phyloP scores from a whole-genome alignment of 2,113 vertebrate genomes.

The Calonectris borealis region DNA sequence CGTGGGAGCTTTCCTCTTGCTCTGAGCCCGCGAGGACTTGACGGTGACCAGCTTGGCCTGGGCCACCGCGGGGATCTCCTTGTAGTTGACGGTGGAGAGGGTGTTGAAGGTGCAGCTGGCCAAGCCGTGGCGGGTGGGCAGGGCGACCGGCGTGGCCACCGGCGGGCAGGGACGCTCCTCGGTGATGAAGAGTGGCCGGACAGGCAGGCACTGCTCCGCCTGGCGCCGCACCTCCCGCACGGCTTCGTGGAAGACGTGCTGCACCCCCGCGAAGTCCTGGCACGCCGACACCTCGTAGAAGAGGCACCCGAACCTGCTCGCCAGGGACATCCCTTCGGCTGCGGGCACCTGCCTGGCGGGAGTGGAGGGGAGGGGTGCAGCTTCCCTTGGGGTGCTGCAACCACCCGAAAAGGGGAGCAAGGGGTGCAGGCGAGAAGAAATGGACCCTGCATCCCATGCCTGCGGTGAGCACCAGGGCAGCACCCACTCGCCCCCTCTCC shows the following conservation, averaged over 20 bases:
- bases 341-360: slow-evolving; percentile 83
- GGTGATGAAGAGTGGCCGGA: slow-evolving; percentile 78
- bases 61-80: slow-evolving; percentile 87
- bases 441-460: accelerated
- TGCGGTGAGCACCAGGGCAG: neutral
- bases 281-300: slow-evolving; percentile 90
- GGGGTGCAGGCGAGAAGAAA: too few species aligned
- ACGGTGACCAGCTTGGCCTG: slow-evolving; percentile 91
- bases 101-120: slow-evolving; percentile 76
- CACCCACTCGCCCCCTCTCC: neutral
- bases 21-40: slow-evolving; percentile 90
- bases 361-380: neutral
- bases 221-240: slow-evolving; percentile 80
- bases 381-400: neutral
- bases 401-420: neutral
- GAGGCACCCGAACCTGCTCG: slow-evolving; percentile 76
- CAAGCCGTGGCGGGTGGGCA: slow-evolving; percentile 66
- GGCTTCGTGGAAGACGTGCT: slow-evolving; percentile 83
- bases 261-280: slow-evolving; percentile 82
- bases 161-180: slow-evolving; percentile 76
- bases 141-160: slow-evolving; percentile 6
- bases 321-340: slow-evolving; percentile 79
- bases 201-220: slow-evolving; percentile 28
- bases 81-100: slow-evolving; percentile 79
- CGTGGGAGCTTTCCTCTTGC: slow-evolving; percentile 88